phyloP scores from a whole-genome alignment of 2,797 vertebrate species.

The Clarias pachynema region DNA sequence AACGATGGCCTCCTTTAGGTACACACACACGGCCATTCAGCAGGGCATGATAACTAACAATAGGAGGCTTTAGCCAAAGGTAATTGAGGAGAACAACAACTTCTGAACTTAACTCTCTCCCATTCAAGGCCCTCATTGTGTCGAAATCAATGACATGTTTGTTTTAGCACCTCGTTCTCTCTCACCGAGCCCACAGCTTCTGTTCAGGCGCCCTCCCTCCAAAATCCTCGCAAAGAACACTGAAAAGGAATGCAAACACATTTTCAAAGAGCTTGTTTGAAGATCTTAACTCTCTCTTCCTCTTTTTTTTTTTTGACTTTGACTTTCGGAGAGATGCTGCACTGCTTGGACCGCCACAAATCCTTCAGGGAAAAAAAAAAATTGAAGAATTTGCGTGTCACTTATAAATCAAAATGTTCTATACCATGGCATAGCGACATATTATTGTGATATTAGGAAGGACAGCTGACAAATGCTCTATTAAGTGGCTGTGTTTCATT shows the following conservation, averaged over 20 bases:
- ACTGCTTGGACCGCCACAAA: background rate
- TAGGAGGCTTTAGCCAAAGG: slow-evolving; percentile 55
- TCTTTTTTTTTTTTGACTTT: background rate
- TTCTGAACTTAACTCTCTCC: slow-evolving; percentile 40
- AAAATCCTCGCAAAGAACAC: slow-evolving; percentile 37
- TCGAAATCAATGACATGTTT: slow-evolving; percentile 60
- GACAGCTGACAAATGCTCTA: slow-evolving; percentile 18
- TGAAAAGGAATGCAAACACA: slow-evolving; percentile 53
- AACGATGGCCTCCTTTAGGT: slow-evolving; percentile 42
- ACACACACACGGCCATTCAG: slow-evolving; percentile 59
- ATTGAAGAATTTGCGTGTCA: background rate
- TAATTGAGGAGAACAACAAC: slow-evolving; percentile 62
- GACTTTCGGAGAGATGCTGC: background rate
- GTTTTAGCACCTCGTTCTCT: slow-evolving; percentile 57
- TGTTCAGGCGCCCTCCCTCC: slow-evolving; percentile 30
- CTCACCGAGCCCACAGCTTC: slow-evolving; percentile 14
- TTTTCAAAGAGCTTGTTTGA: slow-evolving; percentile 57
- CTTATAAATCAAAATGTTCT: background rate
- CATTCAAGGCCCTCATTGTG: slow-evolving; percentile 54
- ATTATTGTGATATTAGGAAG: background rate
- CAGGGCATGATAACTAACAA: slow-evolving; percentile 57
- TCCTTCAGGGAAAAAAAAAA: background rate
- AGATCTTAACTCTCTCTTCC: slow-evolving; percentile 34
- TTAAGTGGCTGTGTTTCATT: slow-evolving; percentile 14
- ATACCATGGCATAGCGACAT: background rate